Conservation (phyloP, 2,113 vertebrate species). For the Notiomystis cincta region DNA sequence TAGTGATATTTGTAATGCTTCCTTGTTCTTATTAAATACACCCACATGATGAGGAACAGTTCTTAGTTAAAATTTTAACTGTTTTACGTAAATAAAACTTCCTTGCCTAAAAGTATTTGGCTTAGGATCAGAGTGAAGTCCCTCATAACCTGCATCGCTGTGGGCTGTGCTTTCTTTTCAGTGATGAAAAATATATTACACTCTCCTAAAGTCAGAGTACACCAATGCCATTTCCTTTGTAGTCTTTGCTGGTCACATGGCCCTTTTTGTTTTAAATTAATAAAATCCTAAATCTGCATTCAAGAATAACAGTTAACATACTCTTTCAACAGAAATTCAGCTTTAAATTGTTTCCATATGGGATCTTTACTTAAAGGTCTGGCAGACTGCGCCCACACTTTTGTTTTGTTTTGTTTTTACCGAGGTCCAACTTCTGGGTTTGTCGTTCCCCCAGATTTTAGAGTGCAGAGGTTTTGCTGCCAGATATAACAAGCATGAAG, state of each 20-base stretch:
- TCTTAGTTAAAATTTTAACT: conserved; percentile 56
- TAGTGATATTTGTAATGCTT: conserved; percentile 27
- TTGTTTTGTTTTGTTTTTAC: conserved; percentile 29
- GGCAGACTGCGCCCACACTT: conserved; percentile 32
- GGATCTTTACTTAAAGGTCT: conserved; percentile 46
- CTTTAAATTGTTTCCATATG: conserved; percentile 67
- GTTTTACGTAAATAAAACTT: conserved; percentile 71
- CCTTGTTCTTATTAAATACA: conserved; percentile 46
- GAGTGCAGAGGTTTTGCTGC: conserved; percentile 33
- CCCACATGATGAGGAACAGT: conserved; percentile 25
- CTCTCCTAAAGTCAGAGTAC: conserved; percentile 64
- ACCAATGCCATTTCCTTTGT: conserved; percentile 71
- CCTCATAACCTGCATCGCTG: conserved; percentile 66
- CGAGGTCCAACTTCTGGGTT: conserved; percentile 24
- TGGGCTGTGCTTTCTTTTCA: conserved; percentile 67
- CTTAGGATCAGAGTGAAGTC: conserved; percentile 69
- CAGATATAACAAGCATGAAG: conserved; percentile 29
- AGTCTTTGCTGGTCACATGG: conserved; percentile 61
- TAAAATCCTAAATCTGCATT: conserved; percentile 67
- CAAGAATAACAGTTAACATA: conserved; percentile 59
- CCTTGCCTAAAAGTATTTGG: conserved; percentile 67
- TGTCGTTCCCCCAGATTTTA: conserved; percentile 3
- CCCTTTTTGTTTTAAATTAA: conserved; percentile 71
- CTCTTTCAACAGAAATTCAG: conserved; percentile 65
- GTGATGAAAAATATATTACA: conserved; percentile 68